Evolutionary conservation across 1,140 invertebrate species (phyloP).

Genomic region (Eubasilissa regina): DNA sequence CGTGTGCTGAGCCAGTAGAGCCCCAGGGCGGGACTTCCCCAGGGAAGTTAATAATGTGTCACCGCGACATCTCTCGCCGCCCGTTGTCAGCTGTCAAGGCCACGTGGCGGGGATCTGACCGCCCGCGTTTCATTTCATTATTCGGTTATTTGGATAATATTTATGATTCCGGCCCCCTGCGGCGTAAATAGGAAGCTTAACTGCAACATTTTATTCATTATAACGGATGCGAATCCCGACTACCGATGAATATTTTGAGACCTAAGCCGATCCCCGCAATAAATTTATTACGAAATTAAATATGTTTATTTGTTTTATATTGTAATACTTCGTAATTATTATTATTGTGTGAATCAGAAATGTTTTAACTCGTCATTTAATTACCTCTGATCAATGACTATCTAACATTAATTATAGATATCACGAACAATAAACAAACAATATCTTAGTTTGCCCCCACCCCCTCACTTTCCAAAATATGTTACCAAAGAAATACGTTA

Average conservation of each 20-base stretch:
- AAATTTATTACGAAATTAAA: too few relatives aligned
- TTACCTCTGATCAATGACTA: too few relatives aligned
- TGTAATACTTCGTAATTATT: too few relatives aligned
- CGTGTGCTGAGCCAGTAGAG: background rate
- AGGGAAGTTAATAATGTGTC: background rate
- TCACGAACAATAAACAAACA: too few relatives aligned
- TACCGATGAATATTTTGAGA: background rate
- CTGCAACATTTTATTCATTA: background rate
- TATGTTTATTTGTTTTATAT: too few relatives aligned
- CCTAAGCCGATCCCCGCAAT: background rate
- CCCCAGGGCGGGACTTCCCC: background rate
- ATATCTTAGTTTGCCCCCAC: too few relatives aligned
- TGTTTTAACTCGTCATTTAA: too few relatives aligned
- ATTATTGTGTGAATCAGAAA: too few relatives aligned
- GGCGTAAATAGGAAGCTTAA: slow-evolving; percentile 11
- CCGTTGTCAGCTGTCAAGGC: background rate
- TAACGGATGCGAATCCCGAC: too few relatives aligned
- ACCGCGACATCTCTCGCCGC: slow-evolving; percentile 17
- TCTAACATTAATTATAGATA: too few relatives aligned
- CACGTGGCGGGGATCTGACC: background rate
- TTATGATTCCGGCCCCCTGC: slow-evolving; percentile 3
- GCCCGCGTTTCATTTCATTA: background rate
- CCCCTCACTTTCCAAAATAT: too few relatives aligned
- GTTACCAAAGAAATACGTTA: too few relatives aligned
- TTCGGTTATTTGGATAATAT: slow-evolving; percentile 35